Evolutionary conservation across 2,888 invertebrate species (phyloP).

Genomic region (Synanthedon myopaeformis): DNA sequence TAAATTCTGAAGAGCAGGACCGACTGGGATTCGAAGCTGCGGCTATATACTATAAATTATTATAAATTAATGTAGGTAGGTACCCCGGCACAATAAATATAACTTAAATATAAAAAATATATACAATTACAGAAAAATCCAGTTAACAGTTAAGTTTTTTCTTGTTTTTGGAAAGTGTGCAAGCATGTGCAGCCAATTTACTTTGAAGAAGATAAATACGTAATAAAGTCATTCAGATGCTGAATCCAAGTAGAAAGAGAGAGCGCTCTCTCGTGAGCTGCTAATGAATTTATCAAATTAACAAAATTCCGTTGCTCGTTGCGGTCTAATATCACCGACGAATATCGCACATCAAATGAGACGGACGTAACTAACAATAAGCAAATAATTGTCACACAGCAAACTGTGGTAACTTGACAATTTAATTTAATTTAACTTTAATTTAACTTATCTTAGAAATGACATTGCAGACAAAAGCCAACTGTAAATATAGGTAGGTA

Average conservation of each 20-base stretch:
- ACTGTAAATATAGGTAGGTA: too few relatives aligned
- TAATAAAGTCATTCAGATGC: constrained; percentile 5
- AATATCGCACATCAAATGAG: background rate
- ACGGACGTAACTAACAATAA: background rate
- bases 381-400: background rate
- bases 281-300: constrained; percentile 29
- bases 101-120: too few relatives aligned
- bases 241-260: constrained; percentile 7
- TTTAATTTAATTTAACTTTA: too few relatives aligned
- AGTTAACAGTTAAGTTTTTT: too few relatives aligned
- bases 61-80: too few relatives aligned
- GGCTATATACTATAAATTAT: too few relatives aligned
- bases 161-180: constrained; percentile 10
- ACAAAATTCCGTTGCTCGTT: constrained; percentile 20
- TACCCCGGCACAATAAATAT: too few relatives aligned
- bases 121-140: too few relatives aligned
- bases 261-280: constrained; percentile 6
- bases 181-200: constrained; percentile 7
- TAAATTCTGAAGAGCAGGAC: too few relatives aligned
- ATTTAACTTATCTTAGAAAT: too few relatives aligned
- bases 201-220: background rate
- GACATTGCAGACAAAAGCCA: too few relatives aligned
- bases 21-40: too few relatives aligned
- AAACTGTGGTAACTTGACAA: background rate
- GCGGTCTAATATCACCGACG: background rate